A percentile compares a stretch with the other conserved stretches of the same genome.
phyloP scores from a whole-genome alignment of 2,113 vertebrate species.

The Crotophaga sulcirostris region DNA sequence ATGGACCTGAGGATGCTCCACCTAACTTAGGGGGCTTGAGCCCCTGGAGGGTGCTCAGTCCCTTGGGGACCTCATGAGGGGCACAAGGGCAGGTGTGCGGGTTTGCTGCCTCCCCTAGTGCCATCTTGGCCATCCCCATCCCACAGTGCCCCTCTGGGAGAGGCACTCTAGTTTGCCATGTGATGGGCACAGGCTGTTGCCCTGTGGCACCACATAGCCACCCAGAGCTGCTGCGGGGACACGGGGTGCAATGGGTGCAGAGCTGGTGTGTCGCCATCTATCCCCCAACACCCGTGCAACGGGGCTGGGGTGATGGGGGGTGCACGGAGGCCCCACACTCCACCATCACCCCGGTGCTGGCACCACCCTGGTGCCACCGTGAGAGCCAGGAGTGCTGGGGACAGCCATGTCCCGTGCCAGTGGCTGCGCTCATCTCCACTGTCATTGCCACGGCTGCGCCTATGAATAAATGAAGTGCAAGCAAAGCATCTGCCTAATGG shows the following conservation, averaged over 20 bases:
- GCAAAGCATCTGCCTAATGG: conserved; percentile 57
- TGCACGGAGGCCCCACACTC: background rate
- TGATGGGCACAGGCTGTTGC: background rate
- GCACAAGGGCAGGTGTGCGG: rapidly evolving
- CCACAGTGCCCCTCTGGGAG: background rate
- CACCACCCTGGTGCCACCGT: background rate
- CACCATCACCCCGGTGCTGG: rapidly evolving
- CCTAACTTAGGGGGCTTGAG: rapidly evolving
- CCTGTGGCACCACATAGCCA: background rate
- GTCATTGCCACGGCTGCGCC: background rate
- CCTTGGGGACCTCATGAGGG: rapidly evolving
- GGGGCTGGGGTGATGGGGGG: rapidly evolving
- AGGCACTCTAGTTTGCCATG: background rate
- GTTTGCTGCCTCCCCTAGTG: background rate
- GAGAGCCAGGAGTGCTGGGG: background rate
- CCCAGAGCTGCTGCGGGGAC: background rate
- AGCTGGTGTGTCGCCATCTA: rapidly evolving
- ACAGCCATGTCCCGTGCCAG: background rate
- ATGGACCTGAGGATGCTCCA: background rate
- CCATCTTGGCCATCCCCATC: background rate
- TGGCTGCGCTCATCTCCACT: background rate
- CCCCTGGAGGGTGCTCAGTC: background rate
- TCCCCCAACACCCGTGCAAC: rapidly evolving
- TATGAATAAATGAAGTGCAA: conserved; percentile 57
- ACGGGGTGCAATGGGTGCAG: rapidly evolving